phyloP scores from a whole-genome alignment of 2,113 vertebrate species.

The Casuarius casuarius region DNA sequence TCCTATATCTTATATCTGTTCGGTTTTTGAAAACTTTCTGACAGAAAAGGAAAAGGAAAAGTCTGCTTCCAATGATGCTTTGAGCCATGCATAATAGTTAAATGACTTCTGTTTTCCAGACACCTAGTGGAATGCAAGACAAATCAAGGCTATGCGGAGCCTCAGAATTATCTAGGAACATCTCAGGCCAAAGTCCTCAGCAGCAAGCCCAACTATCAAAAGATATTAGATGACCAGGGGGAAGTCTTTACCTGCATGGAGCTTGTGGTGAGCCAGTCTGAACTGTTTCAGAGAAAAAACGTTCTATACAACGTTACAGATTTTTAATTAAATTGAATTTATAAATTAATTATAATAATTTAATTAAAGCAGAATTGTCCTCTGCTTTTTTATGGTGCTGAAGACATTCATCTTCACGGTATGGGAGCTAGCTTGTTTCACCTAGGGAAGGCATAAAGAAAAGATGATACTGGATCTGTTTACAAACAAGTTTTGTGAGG shows the following conservation, averaged over 20 bases:
- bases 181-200: slow-evolving; percentile 69
- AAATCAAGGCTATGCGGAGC: neutral
- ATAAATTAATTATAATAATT: neutral
- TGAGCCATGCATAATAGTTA: neutral
- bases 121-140: slow-evolving; percentile 9
- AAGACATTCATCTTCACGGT: too few relatives aligned
- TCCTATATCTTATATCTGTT: neutral
- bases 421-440: neutral
- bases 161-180: neutral
- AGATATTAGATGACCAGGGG: slow-evolving; percentile 60
- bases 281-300: neutral
- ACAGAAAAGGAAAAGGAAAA: neutral
- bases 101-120: slow-evolving; percentile 39
- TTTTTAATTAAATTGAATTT: neutral
- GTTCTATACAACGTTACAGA: too few relatives aligned
- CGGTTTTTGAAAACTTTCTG: neutral
- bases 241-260: slow-evolving; percentile 65
- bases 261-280: slow-evolving; percentile 63
- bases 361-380: neutral
- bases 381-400: neutral
- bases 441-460: neutral
- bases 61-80: neutral
- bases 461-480: neutral
- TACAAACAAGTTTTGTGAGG: neutral
- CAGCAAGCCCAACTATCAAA: slow-evolving; percentile 73